These are phyloP conservation scores for Cricetomys ansorgei DNA, from an alignment of 2,113 vertebrate genomes.

Conservation along the genomic window DNA sequence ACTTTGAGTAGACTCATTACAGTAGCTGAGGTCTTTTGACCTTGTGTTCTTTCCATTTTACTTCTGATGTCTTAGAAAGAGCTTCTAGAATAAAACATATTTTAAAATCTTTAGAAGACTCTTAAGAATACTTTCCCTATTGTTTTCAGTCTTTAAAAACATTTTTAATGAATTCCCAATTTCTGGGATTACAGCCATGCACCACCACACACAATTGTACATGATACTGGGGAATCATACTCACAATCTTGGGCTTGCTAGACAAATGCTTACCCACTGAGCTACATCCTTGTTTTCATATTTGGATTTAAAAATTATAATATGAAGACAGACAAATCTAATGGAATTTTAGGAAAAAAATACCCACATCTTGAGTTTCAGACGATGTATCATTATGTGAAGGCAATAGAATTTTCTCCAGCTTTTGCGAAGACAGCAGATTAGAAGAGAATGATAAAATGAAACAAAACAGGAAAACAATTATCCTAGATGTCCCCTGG, in stretches of 20 bases:
- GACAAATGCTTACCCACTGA: not conserved
- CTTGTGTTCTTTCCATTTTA: not conserved
- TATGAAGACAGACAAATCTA: slow-evolving; percentile 9
- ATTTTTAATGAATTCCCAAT: not conserved
- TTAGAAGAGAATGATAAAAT: slow-evolving; percentile 57
- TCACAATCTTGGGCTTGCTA: not conserved
- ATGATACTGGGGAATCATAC: not conserved
- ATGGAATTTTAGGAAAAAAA: slow-evolving; percentile 20
- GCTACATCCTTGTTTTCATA: not conserved
- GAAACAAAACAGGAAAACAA: slow-evolving; percentile 53
- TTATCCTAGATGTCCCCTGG: not conserved
- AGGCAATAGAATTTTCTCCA: slow-evolving; percentile 29
- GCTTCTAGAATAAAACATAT: not conserved
- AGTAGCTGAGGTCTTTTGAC: slow-evolving; percentile 32
- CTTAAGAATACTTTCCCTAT: not conserved
- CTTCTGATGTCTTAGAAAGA: slow-evolving; percentile 12
- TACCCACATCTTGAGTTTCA: not conserved
- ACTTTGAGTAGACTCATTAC: not conserved
- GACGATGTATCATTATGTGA: not conserved
- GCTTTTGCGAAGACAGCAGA: slow-evolving; percentile 33
- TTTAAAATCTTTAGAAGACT: not conserved
- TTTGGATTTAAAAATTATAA: not conserved
- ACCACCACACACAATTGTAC: not conserved
- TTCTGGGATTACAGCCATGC: not conserved
- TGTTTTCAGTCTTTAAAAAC: not conserved